Percentiles rank a stretch among this genome's conserved stretches.
Evolutionary conservation across 1,140 invertebrate species (phyloP).

Genomic region (Cydia fagiglandana): DNA sequence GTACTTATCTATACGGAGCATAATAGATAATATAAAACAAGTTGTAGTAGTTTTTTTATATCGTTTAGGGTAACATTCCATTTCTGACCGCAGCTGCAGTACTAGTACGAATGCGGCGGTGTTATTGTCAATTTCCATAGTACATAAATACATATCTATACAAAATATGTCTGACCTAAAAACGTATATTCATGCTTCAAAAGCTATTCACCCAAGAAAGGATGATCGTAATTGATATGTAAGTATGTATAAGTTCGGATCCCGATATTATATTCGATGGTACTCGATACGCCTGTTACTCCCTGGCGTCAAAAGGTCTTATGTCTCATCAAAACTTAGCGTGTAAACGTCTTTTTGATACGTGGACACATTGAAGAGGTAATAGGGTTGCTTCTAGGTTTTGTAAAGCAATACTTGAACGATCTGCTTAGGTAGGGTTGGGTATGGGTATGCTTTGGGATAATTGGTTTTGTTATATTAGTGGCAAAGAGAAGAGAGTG

Average conservation of each 20-base stretch:
- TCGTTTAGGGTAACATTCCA: no score
- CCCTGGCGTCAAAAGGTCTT: neutral
- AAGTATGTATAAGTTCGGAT: conserved; percentile 17
- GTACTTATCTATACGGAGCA: no score
- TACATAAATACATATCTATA: no score
- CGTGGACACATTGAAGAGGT: neutral
- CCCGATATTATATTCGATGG: conserved; percentile 12
- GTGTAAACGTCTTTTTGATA: neutral
- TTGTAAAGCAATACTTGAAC: conserved; percentile 11
- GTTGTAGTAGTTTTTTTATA: no score
- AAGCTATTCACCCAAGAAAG: neutral
- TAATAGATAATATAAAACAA: no score
- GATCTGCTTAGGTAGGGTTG: neutral
- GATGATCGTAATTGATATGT: neutral
- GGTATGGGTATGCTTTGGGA: neutral
- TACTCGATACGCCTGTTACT: neutral
- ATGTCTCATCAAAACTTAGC: neutral
- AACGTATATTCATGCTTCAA: neutral
- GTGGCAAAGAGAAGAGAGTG: neutral
- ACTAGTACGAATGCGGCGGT: no score
- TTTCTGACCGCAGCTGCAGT: no score
- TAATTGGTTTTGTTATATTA: neutral
- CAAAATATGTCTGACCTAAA: neutral
- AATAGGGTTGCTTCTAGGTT: conserved; percentile 29
- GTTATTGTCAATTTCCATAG: no score